These are phyloP conservation scores for Drosophila greeni DNA, from an alignment of 2,888 invertebrate genomes.

Conservation along the genomic window DNA sequence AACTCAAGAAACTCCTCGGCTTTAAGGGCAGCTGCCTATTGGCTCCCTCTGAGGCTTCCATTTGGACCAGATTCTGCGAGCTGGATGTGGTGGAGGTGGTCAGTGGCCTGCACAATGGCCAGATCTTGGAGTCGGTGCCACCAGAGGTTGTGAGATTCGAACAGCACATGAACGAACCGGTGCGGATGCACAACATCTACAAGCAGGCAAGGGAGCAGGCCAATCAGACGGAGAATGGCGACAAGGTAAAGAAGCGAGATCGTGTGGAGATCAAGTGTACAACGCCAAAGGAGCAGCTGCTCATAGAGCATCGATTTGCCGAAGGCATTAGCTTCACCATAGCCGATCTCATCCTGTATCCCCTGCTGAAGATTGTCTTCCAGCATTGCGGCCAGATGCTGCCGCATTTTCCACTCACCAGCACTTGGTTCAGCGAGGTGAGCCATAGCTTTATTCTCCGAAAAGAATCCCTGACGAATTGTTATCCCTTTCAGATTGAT, in stretches of 20 bases:
- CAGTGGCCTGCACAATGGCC: conserved; percentile 78
- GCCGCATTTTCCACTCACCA: conserved; percentile 81
- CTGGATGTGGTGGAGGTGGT: conserved; percentile 84
- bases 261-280: conserved; percentile 80
- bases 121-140: conserved; percentile 80
- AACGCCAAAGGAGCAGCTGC: conserved; percentile 74
- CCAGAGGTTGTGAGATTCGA: conserved; percentile 88
- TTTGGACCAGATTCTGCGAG: conserved; percentile 96
- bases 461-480: not conserved
- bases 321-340: conserved; percentile 91
- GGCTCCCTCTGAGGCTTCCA: conserved; percentile 89
- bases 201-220: conserved; percentile 84
- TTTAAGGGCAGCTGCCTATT: conserved; percentile 89
- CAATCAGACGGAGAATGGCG: conserved; percentile 72
- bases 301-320: conserved; percentile 85
- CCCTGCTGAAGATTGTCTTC: conserved; percentile 84
- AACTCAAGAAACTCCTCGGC: conserved; percentile 82
- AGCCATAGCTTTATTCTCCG: not conserved
- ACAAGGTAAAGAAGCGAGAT: conserved; percentile 59
- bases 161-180: conserved; percentile 89
- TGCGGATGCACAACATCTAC: conserved; percentile 90
- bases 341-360: conserved; percentile 89
- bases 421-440: conserved; percentile 82
- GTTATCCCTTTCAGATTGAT: conserved; percentile 65
- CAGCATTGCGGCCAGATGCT: conserved; percentile 76